Evolutionary conservation across 2,113 vertebrate genomes (phyloP).

Genomic region (Bungarus multicinctus): DNA sequence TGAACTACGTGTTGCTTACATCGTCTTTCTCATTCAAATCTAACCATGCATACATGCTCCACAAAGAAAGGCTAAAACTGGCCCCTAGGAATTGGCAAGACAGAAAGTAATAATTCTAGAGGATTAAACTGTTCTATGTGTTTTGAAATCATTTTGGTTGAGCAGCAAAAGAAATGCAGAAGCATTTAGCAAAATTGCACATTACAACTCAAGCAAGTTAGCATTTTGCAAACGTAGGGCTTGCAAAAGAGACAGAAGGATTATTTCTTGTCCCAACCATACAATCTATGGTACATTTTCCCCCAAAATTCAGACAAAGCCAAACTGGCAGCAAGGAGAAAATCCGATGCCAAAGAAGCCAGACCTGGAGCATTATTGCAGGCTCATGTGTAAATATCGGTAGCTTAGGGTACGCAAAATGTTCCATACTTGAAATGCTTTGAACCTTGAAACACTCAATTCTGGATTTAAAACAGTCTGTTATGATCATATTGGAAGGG

Average conservation of each 20-base stretch:
- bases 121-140: background rate
- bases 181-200: background rate
- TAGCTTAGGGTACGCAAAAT: background rate
- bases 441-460: background rate
- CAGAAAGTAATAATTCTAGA: background rate
- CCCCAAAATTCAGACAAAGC: background rate
- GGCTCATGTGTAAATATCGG: background rate
- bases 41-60: background rate
- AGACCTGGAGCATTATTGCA: background rate
- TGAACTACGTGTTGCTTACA: background rate
- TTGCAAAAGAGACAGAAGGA: background rate
- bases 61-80: background rate
- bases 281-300: background rate
- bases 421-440: background rate
- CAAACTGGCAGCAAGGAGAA: background rate
- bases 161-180: background rate
- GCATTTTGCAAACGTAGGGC: background rate
- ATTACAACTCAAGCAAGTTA: background rate
- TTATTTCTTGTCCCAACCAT: background rate
- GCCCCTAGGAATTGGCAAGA: background rate
- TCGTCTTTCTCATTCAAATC: background rate
- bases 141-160: background rate
- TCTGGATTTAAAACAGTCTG: background rate
- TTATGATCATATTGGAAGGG: background rate
- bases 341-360: background rate